A percentile compares a stretch with the other conserved stretches of the same genome.
Conservation (phyloP, 2,113 vertebrate genomes). For the Chloropsis hardwickii region DNA sequence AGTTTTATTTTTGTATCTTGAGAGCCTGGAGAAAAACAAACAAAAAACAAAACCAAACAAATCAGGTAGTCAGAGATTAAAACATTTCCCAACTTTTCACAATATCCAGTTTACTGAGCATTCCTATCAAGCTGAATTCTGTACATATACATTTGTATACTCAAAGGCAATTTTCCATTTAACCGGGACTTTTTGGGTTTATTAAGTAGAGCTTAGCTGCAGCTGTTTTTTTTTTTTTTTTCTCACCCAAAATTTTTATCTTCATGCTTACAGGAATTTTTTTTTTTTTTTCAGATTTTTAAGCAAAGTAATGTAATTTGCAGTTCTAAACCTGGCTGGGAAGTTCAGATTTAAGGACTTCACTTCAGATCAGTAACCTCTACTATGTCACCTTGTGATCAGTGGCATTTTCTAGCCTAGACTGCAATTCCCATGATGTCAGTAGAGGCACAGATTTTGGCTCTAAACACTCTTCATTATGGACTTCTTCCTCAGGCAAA, state of each 20-base stretch:
- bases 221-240: neutral
- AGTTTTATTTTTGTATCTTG: neutral
- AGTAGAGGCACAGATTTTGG: neutral
- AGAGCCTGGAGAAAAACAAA: neutral
- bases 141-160: neutral
- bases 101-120: neutral
- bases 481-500: neutral
- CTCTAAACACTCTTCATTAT: neutral
- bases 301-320: constrained; percentile 24
- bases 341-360: constrained; percentile 15
- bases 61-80: neutral
- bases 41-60: neutral
- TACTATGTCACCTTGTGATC: neutral
- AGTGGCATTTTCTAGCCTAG: neutral
- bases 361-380: constrained; percentile 14
- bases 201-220: neutral
- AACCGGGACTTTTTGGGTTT: neutral
- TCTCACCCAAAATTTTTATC: neutral
- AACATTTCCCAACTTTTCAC: neutral
- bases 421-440: neutral
- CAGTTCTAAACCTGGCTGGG: neutral
- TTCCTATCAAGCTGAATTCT: neutral
- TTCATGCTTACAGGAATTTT: neutral
- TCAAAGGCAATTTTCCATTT: neutral
- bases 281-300: neutral